These are phyloP conservation scores for Macrobrachium nipponense DNA, from an alignment of 1,140 invertebrate species.

Conservation along the genomic window DNA sequence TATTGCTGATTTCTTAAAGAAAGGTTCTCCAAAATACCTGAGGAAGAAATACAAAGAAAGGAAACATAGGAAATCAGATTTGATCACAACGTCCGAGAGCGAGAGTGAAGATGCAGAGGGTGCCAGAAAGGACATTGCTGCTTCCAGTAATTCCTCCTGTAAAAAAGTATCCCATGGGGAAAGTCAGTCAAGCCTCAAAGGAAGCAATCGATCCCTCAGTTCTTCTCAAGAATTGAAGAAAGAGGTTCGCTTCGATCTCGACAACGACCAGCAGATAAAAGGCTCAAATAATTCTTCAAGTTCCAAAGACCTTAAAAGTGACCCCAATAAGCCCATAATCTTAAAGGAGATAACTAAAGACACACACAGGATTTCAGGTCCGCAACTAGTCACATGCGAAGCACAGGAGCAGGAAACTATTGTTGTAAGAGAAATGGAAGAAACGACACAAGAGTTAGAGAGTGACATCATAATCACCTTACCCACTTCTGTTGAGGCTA, in stretches of 20 bases:
- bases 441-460: conserved; percentile 32
- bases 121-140: conserved; percentile 23
- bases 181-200: conserved; percentile 59
- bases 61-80: conserved; percentile 53
- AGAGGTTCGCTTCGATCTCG: conserved; percentile 62
- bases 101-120: conserved; percentile 55
- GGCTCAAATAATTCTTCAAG: conserved; percentile 6
- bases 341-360: neutral
- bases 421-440: conserved; percentile 32
- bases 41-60: conserved; percentile 59
- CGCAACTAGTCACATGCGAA: conserved; percentile 31
- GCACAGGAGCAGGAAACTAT: conserved; percentile 44
- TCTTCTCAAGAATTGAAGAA: conserved; percentile 58
- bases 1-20: conserved; percentile 59
- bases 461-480: conserved; percentile 2
- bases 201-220: conserved; percentile 49
- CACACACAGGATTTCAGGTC: neutral
- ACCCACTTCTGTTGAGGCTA: conserved; percentile 36
- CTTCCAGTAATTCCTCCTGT: neutral
- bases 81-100: conserved; percentile 57
- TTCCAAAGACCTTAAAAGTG: conserved; percentile 5
- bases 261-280: conserved; percentile 24
- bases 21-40: conserved; percentile 61
- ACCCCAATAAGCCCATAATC: neutral
- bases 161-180: conserved; percentile 10